phyloP scores from a whole-genome alignment of 2,888 invertebrate species.

The Petrophora chlorosata region DNA sequence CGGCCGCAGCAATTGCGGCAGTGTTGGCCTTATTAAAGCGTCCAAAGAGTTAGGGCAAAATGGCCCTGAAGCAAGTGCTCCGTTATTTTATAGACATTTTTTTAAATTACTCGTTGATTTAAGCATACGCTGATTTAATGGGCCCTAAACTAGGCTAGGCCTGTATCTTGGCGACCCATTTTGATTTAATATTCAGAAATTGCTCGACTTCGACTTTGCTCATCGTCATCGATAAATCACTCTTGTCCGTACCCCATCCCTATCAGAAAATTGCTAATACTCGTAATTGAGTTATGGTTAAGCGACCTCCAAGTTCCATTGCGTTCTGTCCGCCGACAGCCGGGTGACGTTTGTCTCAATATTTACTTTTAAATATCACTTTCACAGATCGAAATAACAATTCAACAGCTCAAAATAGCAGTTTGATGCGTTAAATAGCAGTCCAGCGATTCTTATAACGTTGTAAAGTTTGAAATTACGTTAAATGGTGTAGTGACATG shows the following conservation, averaged over 20 bases:
- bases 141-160: no score
- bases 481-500: slow-evolving; percentile 13
- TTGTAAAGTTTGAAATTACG: slow-evolving; percentile 6
- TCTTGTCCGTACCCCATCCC: slow-evolving; percentile 45
- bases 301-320: slow-evolving; percentile 72
- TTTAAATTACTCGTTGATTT: no score
- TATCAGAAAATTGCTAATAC: slow-evolving; percentile 77
- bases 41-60: no score
- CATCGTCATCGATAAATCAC: slow-evolving; percentile 41
- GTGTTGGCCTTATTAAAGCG: no score
- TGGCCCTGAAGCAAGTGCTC: no score
- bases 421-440: neutral
- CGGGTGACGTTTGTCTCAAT: slow-evolving; percentile 40
- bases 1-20: no score
- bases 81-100: no score
- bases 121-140: no score
- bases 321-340: slow-evolving; percentile 52
- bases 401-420: neutral
- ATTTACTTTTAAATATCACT: slow-evolving; percentile 1
- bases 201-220: neutral
- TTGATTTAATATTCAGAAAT: no score
- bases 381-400: neutral
- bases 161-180: no score
- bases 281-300: slow-evolving; percentile 79
- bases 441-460: slow-evolving; percentile 1